Evolutionary conservation across 1,140 invertebrate genomes (phyloP).

Genomic region (Ylistrum balloti): DNA sequence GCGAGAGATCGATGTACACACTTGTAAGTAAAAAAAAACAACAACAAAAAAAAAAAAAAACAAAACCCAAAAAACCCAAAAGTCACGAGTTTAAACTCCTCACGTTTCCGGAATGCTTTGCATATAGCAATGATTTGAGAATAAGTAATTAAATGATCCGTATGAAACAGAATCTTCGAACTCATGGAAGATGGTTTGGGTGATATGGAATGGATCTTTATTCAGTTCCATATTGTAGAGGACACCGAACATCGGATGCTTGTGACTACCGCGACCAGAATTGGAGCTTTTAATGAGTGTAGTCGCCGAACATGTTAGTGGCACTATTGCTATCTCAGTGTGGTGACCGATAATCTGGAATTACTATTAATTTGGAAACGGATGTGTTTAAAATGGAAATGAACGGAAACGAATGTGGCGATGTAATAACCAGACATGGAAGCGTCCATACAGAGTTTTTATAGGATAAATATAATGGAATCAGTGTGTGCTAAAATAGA

Average conservation of each 20-base stretch:
- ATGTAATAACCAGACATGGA: neutral
- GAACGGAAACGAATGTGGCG: neutral
- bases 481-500: neutral
- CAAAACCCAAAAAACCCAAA: neutral
- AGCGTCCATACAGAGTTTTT: neutral
- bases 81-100: neutral
- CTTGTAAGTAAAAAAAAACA: constrained; percentile 75
- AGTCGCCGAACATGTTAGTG: neutral
- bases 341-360: neutral
- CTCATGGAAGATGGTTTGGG: neutral
- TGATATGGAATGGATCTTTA: neutral
- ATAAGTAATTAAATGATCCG: neutral
- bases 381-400: too few species aligned
- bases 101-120: neutral
- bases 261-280: too few species aligned
- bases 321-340: neutral
- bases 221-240: neutral
- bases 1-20: constrained; percentile 77
- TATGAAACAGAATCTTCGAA: neutral
- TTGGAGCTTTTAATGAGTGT: too few species aligned
- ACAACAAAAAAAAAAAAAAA: neutral
- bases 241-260: too few species aligned
- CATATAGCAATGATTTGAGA: neutral
- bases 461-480: neutral
- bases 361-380: too few species aligned